These are phyloP conservation scores for Xanthorhoe designata DNA, from an alignment of 2,888 invertebrate genomes.

Conservation along the genomic window DNA sequence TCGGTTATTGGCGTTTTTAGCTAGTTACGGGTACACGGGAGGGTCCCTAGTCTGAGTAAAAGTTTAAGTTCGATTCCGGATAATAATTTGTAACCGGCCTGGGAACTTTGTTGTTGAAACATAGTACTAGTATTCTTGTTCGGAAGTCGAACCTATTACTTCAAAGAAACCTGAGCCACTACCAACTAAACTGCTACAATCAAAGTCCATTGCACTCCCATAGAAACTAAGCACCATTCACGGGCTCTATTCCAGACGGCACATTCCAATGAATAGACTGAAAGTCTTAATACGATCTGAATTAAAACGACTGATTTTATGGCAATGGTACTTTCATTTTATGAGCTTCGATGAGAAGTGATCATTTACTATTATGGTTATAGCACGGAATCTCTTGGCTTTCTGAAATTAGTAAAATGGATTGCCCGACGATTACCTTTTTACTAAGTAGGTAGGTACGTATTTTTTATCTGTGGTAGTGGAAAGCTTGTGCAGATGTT, in stretches of 20 bases:
- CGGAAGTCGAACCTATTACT: no score
- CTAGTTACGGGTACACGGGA: no score
- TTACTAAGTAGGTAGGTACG: not conserved
- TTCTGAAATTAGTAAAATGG: slow-evolving; percentile 15
- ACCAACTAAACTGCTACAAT: not conserved
- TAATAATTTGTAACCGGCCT: no score
- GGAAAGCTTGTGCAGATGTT: not conserved
- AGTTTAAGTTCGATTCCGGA: no score
- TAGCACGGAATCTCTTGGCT: slow-evolving; percentile 11
- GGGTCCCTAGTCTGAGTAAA: no score
- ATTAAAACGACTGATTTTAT: slow-evolving; percentile 44
- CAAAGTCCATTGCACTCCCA: slow-evolving; percentile 21
- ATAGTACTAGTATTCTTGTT: no score
- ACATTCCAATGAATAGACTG: slow-evolving; percentile 28
- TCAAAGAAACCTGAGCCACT: not conserved
- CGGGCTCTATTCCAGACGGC: slow-evolving; percentile 18
- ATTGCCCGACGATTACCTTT: slow-evolving; percentile 5
- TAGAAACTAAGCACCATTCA: slow-evolving; percentile 20
- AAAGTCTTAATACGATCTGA: slow-evolving; percentile 37
- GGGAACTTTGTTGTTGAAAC: no score
- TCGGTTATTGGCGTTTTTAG: no score
- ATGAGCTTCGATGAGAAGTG: slow-evolving; percentile 40
- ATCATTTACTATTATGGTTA: slow-evolving; percentile 33
- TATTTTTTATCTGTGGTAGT: no score
- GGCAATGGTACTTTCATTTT: slow-evolving; percentile 41